These are phyloP conservation scores for Macrotus californicus DNA, from an alignment of 2,113 vertebrate genomes.

Conservation along the genomic window DNA sequence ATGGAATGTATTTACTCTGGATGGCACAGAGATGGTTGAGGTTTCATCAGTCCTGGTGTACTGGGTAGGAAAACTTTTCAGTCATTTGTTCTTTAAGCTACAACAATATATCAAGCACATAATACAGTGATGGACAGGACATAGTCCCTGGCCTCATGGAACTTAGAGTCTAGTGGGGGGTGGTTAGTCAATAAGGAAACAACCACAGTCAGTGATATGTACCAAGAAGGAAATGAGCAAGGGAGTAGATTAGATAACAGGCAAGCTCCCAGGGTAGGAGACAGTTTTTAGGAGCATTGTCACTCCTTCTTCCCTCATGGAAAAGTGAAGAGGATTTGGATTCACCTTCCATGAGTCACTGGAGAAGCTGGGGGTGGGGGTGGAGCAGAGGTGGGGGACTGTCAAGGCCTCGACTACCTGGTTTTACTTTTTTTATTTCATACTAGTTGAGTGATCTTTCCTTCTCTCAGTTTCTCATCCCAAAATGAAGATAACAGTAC, in stretches of 20 bases:
- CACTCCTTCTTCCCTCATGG: background rate
- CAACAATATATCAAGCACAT: background rate
- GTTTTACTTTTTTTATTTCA: background rate
- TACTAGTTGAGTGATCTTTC: background rate
- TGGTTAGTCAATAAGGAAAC: background rate
- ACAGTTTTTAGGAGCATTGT: background rate
- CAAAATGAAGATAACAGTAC: background rate
- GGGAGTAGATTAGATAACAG: background rate
- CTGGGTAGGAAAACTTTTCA: background rate
- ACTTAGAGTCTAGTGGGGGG: background rate
- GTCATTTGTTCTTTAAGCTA: background rate
- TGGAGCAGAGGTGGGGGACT: too few species aligned
- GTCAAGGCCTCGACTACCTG: background rate
- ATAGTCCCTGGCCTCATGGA: background rate
- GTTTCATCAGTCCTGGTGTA: background rate
- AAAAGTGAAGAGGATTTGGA: background rate
- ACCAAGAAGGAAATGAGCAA: background rate
- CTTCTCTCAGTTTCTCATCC: background rate
- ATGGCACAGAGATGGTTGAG: background rate
- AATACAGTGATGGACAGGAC: background rate
- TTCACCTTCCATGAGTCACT: background rate
- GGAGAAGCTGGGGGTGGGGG: background rate
- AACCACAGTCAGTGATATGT: background rate
- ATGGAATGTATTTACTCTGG: background rate
- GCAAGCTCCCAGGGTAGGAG: background rate